These are phyloP conservation scores for Zaprionus kolodkinae DNA, from an alignment of 1,140 invertebrate species.

Conservation along the genomic window DNA sequence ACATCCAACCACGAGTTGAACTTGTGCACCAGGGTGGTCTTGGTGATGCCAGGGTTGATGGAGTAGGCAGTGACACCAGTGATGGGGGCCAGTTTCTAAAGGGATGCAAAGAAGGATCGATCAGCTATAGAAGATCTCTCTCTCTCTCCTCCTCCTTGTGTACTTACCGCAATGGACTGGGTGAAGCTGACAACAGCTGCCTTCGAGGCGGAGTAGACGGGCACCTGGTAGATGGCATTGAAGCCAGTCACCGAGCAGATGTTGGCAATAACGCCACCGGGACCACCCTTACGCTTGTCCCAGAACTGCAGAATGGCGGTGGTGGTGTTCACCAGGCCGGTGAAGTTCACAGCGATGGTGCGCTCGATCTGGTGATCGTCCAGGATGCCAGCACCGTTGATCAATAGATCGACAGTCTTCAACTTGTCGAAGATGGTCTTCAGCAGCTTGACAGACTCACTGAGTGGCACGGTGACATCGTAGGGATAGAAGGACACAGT, in stretches of 20 bases:
- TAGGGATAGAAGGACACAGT: constrained; percentile 70
- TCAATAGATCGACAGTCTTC: constrained; percentile 73
- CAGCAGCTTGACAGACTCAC: constrained; percentile 58
- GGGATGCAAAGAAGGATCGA: not conserved
- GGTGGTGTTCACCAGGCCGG: constrained; percentile 76
- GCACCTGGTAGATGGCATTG: constrained; percentile 75
- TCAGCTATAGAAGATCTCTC: not conserved
- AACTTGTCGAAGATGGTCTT: constrained; percentile 66
- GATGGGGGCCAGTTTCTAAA: constrained; percentile 54
- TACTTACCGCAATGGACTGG: constrained; percentile 74
- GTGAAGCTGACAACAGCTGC: constrained; percentile 85
- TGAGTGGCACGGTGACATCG: constrained; percentile 68
- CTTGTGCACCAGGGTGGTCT: constrained; percentile 62
- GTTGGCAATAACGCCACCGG: constrained; percentile 88
- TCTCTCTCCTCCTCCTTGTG: not conserved
- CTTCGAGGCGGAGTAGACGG: constrained; percentile 85
- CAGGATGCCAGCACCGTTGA: constrained; percentile 79
- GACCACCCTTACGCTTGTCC: constrained; percentile 86
- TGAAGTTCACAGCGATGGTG: constrained; percentile 80
- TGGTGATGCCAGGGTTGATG: constrained; percentile 71
- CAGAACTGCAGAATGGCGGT: constrained; percentile 84
- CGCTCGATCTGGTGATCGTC: constrained; percentile 74
- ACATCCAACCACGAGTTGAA: constrained; percentile 78
- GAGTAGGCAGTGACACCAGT: constrained; percentile 70
- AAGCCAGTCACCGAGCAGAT: constrained; percentile 87